Evolutionary conservation across 1,140 invertebrate species (phyloP), one percentile per base, ranked within the genome.

Genomic region (Scylla paramamosain): DNA sequence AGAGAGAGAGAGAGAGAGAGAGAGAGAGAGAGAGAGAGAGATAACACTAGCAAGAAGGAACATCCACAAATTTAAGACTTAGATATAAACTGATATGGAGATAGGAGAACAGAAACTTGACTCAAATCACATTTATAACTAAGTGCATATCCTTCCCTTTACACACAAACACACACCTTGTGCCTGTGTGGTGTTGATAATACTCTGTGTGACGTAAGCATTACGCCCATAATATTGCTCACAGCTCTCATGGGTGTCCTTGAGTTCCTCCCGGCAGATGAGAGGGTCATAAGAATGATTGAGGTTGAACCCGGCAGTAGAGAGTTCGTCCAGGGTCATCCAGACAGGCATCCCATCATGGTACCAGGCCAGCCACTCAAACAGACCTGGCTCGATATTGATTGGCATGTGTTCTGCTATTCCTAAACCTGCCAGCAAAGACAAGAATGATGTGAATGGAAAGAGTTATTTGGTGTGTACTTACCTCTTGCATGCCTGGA

Each of bases 291-390:
- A 99, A 90, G 97, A 97, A 29, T 97, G 96, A 96, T 98, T 98
- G 0, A 99, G 97, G 96, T 98, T 98, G 96, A 98, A 98, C 10
- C 98, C 98, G 59, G 98, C 98, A 10, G 97, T 97, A 3, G 97
- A 97, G 4, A 99, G 97, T 96, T 99, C 99, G 7, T 98, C 97
- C 0, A 97, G 97, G 29, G 97, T 98, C 97, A 99, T 98, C 98
- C 98, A 99, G 29, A 97, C 97, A 20, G 98, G 98, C 96, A 98
- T 97, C 0, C 97, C 97, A 92, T 98, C 98, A 4, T 98, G 97
- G 97, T 99, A 99, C 99, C 99, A 99, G n/a, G 98, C 98, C 94
- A 99, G 97, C 98, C 98, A 99, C 97, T 99, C 99, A 97, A 99
- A 99, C 28, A 99, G 96, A 0, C 98, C 98, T 0, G 99, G 98